These are phyloP conservation scores for Anguilla marmorata DNA, from an alignment of 2,797 vertebrate genomes.

Conservation along the genomic window DNA sequence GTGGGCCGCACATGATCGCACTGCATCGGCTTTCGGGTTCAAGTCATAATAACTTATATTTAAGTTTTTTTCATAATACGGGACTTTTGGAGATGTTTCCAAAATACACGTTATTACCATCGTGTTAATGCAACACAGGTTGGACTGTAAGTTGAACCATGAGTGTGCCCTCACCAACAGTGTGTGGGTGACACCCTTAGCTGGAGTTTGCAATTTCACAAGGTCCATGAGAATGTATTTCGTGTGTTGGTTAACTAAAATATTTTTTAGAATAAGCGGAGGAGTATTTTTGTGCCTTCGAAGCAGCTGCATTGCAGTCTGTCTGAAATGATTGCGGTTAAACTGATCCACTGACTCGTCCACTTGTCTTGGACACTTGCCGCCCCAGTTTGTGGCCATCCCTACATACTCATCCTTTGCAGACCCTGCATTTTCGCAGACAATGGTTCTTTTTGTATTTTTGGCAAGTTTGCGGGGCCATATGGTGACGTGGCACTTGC, in stretches of 20 bases:
- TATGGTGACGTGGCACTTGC: not conserved
- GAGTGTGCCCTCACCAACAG: not conserved
- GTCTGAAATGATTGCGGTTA: not conserved
- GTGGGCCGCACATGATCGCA: conserved; percentile 63
- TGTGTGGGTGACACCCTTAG: not conserved
- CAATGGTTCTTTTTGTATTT: not conserved
- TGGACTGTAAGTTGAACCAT: conserved; percentile 56
- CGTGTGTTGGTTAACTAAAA: not conserved
- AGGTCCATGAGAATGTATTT: not conserved
- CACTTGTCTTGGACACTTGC: conserved; percentile 4
- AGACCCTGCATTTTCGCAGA: not conserved
- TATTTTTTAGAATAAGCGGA: not conserved
- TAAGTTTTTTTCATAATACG: conserved; percentile 51
- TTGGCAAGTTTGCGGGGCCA: not conserved
- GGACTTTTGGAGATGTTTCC: conserved; percentile 60
- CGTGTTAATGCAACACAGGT: conserved; percentile 66
- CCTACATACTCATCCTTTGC: not conserved
- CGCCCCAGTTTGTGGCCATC: not conserved
- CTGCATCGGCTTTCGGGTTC: conserved; percentile 18
- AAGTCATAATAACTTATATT: conserved; percentile 58
- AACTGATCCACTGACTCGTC: not conserved
- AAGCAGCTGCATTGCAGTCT: not conserved
- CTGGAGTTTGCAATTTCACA: not conserved
- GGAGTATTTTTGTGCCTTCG: not conserved
- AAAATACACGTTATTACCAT: conserved; percentile 66